phyloP scores from a whole-genome alignment of 2,113 vertebrate species.

The Salminus brasiliensis region DNA sequence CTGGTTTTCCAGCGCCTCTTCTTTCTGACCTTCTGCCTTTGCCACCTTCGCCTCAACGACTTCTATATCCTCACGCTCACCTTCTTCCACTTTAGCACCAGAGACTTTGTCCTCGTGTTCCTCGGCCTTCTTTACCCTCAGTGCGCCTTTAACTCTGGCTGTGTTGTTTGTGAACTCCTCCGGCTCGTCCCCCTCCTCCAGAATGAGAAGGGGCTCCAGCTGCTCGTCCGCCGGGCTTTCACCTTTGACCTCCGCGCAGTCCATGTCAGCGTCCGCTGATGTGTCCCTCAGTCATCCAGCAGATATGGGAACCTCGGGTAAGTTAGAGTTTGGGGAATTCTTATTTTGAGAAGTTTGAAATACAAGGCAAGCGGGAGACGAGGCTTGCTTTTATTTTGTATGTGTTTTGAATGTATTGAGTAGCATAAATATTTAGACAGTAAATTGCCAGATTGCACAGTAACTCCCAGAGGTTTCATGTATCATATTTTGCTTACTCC shows the following conservation, averaged over 20 bases:
- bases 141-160: not conserved
- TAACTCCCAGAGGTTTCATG: not conserved
- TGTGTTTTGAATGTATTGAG: not conserved
- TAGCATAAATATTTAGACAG: slow-evolving; percentile 20
- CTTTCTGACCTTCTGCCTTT: not conserved
- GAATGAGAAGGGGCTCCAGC: slow-evolving; percentile 66
- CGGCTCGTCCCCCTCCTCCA: slow-evolving; percentile 65
- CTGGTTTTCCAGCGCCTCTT: not conserved
- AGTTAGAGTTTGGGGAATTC: slow-evolving; percentile 10
- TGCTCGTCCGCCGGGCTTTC: slow-evolving; percentile 59
- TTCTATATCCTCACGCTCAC: not conserved
- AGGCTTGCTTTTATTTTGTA: not conserved
- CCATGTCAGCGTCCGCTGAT: slow-evolving; percentile 46
- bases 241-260: slow-evolving; percentile 49
- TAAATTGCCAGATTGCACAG: not conserved
- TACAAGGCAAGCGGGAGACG: slow-evolving; percentile 5
- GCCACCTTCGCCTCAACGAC: not conserved
- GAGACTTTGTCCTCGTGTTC: slow-evolving; percentile 34
- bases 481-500: slow-evolving; percentile 12
- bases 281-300: slow-evolving; percentile 41
- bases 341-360: slow-evolving; percentile 13
- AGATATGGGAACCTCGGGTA: slow-evolving; percentile 46
- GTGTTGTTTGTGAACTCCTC: slow-evolving; percentile 35
- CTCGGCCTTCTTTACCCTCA: slow-evolving; percentile 23
- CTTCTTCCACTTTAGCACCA: not conserved